Evolutionary conservation across 1,140 invertebrate species (phyloP).

Genomic region (Nasonia longicornis): DNA sequence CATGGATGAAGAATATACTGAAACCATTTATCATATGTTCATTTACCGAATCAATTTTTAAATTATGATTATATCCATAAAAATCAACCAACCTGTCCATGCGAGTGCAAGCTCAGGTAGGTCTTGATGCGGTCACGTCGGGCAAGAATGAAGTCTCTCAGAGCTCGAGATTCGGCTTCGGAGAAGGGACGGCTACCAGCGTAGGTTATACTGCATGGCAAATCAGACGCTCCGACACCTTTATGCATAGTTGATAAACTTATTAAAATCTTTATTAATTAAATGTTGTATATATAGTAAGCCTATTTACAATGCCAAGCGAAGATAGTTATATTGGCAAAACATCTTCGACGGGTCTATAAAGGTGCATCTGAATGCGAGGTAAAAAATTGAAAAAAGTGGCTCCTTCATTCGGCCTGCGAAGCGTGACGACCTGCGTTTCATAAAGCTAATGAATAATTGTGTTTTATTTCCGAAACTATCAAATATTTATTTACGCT

Average conservation of each 20-base stretch:
- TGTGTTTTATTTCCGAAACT: too few species aligned
- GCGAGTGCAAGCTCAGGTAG: conserved; percentile 80
- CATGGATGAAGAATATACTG: conserved; percentile 74
- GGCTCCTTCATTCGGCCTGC: too few species aligned
- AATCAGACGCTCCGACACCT: conserved; percentile 71
- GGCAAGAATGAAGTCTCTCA: conserved; percentile 71
- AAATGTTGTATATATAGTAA: too few species aligned
- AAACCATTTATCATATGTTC: not conserved
- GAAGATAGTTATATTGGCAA: too few species aligned
- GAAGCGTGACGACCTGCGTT: not conserved
- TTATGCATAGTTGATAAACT: conserved; percentile 46
- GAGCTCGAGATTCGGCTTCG: conserved; percentile 77
- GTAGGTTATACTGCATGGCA: conserved; percentile 79
- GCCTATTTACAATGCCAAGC: too few species aligned
- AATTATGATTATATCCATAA: not conserved
- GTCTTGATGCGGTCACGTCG: conserved; percentile 70
- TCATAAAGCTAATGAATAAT: too few species aligned
- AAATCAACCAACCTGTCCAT: conserved; percentile 65
- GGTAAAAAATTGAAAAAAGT: too few species aligned
- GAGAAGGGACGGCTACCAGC: conserved; percentile 80
- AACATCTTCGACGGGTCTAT: too few species aligned
- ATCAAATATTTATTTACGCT: too few species aligned
- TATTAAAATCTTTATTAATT: too few species aligned
- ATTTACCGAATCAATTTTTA: not conserved
- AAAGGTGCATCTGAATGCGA: too few species aligned